These are phyloP conservation scores for Globicephala melas DNA, from an alignment of 2,113 vertebrate species.

Conservation along the genomic window DNA sequence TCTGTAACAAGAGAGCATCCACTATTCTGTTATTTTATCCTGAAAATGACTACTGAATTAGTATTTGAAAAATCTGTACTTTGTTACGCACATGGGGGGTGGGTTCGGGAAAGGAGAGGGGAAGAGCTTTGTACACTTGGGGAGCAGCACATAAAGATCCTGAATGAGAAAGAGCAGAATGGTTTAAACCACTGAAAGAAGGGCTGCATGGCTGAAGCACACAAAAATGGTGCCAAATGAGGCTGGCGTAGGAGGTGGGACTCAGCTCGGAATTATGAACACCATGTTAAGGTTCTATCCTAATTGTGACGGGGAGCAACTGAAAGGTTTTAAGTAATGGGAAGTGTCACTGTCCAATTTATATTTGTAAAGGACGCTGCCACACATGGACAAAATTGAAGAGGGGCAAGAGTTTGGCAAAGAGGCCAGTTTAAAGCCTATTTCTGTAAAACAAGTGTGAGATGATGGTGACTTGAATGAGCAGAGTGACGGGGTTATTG, in stretches of 20 bases:
- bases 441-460: background rate
- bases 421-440: background rate
- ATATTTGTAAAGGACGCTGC: background rate
- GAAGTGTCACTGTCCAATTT: background rate
- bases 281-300: background rate
- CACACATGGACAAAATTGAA: background rate
- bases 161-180: background rate
- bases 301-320: background rate
- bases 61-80: background rate
- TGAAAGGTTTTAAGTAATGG: background rate
- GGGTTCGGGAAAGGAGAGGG: background rate
- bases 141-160: background rate
- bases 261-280: background rate
- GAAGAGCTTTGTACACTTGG: background rate
- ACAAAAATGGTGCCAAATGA: too few relatives aligned
- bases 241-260: background rate
- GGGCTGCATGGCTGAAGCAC: accelerated
- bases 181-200: background rate
- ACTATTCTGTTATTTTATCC: background rate
- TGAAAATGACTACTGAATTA: background rate
- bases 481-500: background rate
- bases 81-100: too few relatives aligned
- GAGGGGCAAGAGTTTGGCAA: background rate
- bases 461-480: background rate
- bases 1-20: background rate